Evolutionary conservation across 2,797 vertebrate genomes (phyloP).

Genomic region (Enteromius treurensis): DNA sequence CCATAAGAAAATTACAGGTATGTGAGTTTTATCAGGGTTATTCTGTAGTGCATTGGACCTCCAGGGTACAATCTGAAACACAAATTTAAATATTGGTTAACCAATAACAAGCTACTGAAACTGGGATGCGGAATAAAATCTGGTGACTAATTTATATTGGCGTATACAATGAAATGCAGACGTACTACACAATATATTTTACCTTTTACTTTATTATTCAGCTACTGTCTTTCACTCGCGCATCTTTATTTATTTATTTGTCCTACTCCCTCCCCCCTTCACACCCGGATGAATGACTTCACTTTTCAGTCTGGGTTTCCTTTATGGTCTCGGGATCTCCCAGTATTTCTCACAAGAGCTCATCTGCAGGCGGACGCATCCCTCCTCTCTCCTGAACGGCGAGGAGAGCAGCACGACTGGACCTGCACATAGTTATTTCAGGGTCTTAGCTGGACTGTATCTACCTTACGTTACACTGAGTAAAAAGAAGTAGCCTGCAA

Average conservation of each 20-base stretch:
- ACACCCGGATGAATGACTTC: constrained; percentile 97
- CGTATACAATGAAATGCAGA: background rate
- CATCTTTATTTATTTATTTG: constrained; percentile 26
- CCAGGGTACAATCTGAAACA: too few relatives aligned
- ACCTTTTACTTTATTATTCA: background rate
- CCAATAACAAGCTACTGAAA: background rate
- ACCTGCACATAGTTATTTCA: background rate
- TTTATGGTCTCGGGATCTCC: constrained; percentile 93
- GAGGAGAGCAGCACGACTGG: constrained; percentile 41
- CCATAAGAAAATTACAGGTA: too few relatives aligned
- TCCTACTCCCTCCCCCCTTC: constrained; percentile 55
- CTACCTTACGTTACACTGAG: background rate
- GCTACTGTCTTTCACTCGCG: background rate
- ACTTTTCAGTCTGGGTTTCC: constrained; percentile 93
- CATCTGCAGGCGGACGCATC: constrained; percentile 57
- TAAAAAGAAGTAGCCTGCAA: background rate
- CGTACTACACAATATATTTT: background rate
- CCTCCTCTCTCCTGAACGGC: constrained; percentile 28
- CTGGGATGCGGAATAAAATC: background rate
- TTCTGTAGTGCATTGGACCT: too few relatives aligned
- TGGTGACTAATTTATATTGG: background rate
- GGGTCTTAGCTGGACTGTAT: background rate
- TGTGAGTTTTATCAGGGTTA: too few relatives aligned
- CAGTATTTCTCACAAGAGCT: constrained; percentile 80
- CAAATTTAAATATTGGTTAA: background rate